Conservation (phyloP, 2,113 vertebrate genomes). For the Rhagologus leucostigma region DNA sequence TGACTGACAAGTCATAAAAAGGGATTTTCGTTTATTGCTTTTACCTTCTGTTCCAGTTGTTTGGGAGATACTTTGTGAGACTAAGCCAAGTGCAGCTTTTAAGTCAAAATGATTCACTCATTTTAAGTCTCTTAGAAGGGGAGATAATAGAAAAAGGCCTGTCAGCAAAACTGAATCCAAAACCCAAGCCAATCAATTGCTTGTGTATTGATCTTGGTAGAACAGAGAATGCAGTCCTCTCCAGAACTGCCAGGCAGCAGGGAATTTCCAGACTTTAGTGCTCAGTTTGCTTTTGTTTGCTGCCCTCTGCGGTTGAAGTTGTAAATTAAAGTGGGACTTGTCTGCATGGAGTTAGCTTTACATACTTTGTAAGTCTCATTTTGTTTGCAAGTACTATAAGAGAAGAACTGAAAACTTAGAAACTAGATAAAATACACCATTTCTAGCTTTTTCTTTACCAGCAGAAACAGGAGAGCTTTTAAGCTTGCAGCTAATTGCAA, state of each 20-base stretch:
- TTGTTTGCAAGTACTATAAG: not conserved
- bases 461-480: accelerated
- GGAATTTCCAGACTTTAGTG: not conserved
- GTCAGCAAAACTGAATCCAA: not conserved
- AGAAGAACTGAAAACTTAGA: not conserved
- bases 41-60: not conserved
- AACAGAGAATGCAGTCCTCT: not conserved
- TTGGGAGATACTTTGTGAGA: not conserved
- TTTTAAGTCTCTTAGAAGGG: not conserved
- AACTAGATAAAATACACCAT: not conserved
- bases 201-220: not conserved
- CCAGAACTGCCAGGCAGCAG: not conserved
- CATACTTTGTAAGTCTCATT: not conserved
- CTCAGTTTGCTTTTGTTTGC: slow-evolving; percentile 25
- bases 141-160: not conserved
- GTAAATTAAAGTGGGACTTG: not conserved
- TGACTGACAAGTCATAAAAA: not conserved
- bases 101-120: not conserved
- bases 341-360: not conserved
- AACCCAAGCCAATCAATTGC: not conserved
- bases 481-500: not conserved
- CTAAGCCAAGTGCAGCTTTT: not conserved
- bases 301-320: slow-evolving; percentile 66
- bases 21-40: not conserved
- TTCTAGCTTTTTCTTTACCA: not conserved